Percentiles rank a stretch among this genome's conserved stretches.
Evolutionary conservation across 2,113 vertebrate genomes (phyloP).

Genomic region (Taxidea taxus): DNA sequence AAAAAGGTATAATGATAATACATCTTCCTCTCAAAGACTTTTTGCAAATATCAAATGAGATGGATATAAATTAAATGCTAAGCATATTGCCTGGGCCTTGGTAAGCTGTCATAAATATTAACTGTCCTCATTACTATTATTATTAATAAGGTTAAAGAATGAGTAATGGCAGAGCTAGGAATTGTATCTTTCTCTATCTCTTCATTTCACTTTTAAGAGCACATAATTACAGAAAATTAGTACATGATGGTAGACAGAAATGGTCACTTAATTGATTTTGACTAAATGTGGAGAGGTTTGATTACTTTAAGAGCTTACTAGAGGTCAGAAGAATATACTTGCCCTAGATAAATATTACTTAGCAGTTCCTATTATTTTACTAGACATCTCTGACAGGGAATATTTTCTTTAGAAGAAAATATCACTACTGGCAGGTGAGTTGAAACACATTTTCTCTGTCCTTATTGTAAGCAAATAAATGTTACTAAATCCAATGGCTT

Average conservation of each 20-base stretch:
- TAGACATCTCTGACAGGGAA: neutral
- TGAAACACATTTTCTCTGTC: neutral
- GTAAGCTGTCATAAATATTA: slow-evolving; percentile 28
- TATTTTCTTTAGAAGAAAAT: too few species aligned
- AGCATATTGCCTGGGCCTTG: neutral
- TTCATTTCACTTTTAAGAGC: slow-evolving; percentile 43
- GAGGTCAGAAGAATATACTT: slow-evolving; percentile 57
- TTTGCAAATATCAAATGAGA: slow-evolving; percentile 34
- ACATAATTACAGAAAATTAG: slow-evolving; percentile 58
- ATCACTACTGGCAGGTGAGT: neutral
- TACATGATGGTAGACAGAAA: neutral
- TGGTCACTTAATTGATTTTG: slow-evolving; percentile 1
- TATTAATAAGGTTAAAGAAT: slow-evolving; percentile 48
- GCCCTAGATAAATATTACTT: slow-evolving; percentile 46
- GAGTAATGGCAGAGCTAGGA: slow-evolving; percentile 7
- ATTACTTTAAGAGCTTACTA: slow-evolving; percentile 33
- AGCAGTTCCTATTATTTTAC: slow-evolving; percentile 31
- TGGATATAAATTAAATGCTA: neutral
- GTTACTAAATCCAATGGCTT: neutral
- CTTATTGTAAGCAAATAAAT: neutral
- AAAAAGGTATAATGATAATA: neutral
- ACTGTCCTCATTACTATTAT: slow-evolving; percentile 17
- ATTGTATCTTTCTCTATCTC: slow-evolving; percentile 1
- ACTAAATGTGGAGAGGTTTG: slow-evolving; percentile 7
- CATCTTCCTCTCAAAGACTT: neutral